These are phyloP conservation scores for Scaptodrosophila latifasciaeformis DNA, from an alignment of 2,888 invertebrate species.

Conservation along the genomic window DNA sequence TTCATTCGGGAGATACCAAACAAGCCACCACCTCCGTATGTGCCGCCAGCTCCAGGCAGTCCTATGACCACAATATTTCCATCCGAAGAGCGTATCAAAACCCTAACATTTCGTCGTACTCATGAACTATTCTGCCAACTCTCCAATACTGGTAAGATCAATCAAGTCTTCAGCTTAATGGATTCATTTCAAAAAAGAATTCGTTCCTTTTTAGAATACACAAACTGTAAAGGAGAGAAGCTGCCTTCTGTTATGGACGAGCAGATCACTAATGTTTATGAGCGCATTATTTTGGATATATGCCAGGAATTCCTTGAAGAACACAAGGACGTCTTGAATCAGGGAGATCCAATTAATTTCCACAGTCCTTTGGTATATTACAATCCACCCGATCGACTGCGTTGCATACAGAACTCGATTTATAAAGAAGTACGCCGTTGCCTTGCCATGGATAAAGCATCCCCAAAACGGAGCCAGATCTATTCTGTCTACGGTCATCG, in stretches of 20 bases:
- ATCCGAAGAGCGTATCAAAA: constrained; percentile 67
- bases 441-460: constrained; percentile 78
- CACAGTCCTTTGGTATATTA: constrained; percentile 71
- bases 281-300: constrained; percentile 79
- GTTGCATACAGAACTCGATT: constrained; percentile 76
- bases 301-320: constrained; percentile 79
- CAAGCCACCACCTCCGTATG: constrained; percentile 86
- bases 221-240: constrained; percentile 54
- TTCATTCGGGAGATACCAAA: constrained; percentile 82
- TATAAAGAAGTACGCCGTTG: constrained; percentile 76
- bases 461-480: constrained; percentile 44
- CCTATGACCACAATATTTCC: constrained; percentile 73
- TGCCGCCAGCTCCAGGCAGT: constrained; percentile 77
- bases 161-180: neutral
- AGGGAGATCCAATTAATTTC: constrained; percentile 69
- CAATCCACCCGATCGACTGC: constrained; percentile 76
- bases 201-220: constrained; percentile 43
- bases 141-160: constrained; percentile 62
- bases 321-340: constrained; percentile 34
- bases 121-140: constrained; percentile 64
- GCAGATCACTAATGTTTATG: constrained; percentile 76
- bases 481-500: constrained; percentile 76
- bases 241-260: constrained; percentile 63
- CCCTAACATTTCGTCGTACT: constrained; percentile 66
- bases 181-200: neutral